phyloP scores from a whole-genome alignment of 1,140 invertebrate genomes.

The Leptopilina boulardi region DNA sequence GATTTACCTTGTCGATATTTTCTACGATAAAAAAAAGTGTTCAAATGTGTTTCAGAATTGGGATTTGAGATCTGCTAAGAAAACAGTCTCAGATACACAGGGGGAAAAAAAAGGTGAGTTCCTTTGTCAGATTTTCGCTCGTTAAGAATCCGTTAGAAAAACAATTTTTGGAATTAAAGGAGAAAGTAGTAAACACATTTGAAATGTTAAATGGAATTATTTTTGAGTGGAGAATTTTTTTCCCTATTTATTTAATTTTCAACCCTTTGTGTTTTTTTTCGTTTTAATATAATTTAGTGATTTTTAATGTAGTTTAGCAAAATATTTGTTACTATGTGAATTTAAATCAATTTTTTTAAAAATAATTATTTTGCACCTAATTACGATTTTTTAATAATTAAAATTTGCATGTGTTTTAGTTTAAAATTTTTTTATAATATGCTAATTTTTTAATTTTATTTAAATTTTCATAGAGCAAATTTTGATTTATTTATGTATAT shows the following conservation, averaged over 20 bases:
- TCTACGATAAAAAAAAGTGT: not conserved
- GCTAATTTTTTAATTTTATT: too few species aligned
- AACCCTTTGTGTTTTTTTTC: not conserved
- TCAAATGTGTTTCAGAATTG: constrained; percentile 10
- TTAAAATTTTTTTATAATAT: too few species aligned
- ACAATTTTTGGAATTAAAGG: not conserved
- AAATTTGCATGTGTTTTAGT: too few species aligned
- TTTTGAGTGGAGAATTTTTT: not conserved
- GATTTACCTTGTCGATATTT: not conserved
- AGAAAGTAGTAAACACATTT: not conserved
- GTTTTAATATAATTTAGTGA: not conserved
- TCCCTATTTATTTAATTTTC: not conserved
- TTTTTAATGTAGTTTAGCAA: not conserved
- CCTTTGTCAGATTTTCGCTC: constrained; percentile 24
- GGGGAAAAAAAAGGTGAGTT: constrained; percentile 18
- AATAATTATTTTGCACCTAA: too few species aligned
- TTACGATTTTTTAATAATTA: too few species aligned
- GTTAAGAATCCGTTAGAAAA: constrained; percentile 15
- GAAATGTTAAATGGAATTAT: not conserved
- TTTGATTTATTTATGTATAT: too few species aligned
- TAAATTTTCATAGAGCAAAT: too few species aligned
- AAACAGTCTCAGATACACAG: constrained; percentile 5
- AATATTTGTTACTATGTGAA: too few species aligned
- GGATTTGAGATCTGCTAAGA: constrained; percentile 2
- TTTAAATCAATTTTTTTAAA: too few species aligned